A percentile compares a stretch with the other conserved stretches of the same genome.
Conservation (phyloP, 2,113 vertebrate species). For the Calonectris borealis region DNA sequence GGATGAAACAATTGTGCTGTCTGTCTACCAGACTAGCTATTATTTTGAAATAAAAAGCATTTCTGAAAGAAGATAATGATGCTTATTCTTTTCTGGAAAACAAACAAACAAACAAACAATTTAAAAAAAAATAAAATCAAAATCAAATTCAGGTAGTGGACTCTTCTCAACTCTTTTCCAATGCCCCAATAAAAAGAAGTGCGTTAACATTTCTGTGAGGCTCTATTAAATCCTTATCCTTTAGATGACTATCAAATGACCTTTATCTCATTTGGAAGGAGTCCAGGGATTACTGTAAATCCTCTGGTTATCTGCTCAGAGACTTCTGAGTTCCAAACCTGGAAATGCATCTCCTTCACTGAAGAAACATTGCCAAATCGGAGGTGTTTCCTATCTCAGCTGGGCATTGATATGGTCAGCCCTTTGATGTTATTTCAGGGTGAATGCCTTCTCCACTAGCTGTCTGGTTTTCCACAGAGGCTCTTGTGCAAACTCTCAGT, state of each 20-base stretch:
- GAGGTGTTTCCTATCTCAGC: not conserved
- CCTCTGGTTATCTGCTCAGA: not conserved
- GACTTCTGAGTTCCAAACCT: conserved; percentile 2
- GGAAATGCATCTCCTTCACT: not conserved
- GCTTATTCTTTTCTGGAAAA: not conserved
- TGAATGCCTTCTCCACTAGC: not conserved
- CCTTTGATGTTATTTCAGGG: conserved; percentile 55
- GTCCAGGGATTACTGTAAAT: not conserved
- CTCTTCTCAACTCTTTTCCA: not conserved
- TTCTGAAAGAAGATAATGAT: not conserved
- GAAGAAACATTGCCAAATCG: not conserved
- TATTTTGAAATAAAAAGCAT: not conserved
- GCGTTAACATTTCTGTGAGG: not conserved
- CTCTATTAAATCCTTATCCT: not conserved
- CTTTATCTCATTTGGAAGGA: not conserved
- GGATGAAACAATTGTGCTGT: not conserved
- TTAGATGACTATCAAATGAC: not conserved
- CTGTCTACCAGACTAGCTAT: not conserved
- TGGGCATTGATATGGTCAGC: not conserved
- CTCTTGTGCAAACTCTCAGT: not conserved
- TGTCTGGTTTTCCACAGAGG: not conserved
- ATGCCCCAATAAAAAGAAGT: not conserved
- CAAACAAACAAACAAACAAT: too few species aligned
- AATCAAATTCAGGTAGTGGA: not conserved
- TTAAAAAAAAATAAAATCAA: not conserved